Evolutionary conservation across 2,797 vertebrate species (phyloP), one percentile per base, ranked within the genome.

Genomic region (Todus mexicanus): DNA sequence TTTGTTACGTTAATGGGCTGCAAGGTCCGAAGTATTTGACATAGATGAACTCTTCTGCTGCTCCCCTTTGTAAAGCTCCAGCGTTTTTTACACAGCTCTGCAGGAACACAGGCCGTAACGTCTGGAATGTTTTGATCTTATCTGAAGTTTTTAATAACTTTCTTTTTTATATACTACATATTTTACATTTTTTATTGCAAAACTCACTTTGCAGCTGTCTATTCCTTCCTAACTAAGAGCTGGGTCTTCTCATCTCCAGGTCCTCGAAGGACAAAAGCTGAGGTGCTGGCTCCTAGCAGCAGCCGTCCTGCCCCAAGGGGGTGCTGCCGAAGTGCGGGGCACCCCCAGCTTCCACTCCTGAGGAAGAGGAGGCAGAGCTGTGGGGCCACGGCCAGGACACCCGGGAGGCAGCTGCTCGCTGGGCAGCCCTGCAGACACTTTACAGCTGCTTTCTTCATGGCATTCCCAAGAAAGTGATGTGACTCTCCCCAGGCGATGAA

Each of bases 71-170:
- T 73, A 85, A 92, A 81, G 63, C 59, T 94, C 59, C 64, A 76
- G 89, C 89, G 89, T 86, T 96, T 95, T 95, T 96, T 70, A 91
- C 79, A 86, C 87, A 73, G 70, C 84, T 92, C 89, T 43, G 79
- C 82, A 70, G 92, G 89, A 92, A 85, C 74, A 87, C 81, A 88
- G 63, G 93, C 63, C 76, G 33, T 89, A 88, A 93, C 3, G 80
- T 82, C 91, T 94, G 84, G 89, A 96, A 95, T 93, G 92, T 95
- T 94, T 96, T 87, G 91, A 95, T 96, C 91, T 93, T 96, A 96
- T 96, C 96, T 95, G 23, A 76, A 86, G 82, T 87, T 95, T 91
- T 94, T 95, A 92, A 92, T 94, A 95, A 95, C 95, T 84, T 93
- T 92, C 87, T 81, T 86, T 95, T 95, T 95, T 82, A 86, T 84